These are phyloP conservation scores for Archilochus colubris DNA, from an alignment of 2,113 vertebrate genomes.

Conservation along the genomic window DNA sequence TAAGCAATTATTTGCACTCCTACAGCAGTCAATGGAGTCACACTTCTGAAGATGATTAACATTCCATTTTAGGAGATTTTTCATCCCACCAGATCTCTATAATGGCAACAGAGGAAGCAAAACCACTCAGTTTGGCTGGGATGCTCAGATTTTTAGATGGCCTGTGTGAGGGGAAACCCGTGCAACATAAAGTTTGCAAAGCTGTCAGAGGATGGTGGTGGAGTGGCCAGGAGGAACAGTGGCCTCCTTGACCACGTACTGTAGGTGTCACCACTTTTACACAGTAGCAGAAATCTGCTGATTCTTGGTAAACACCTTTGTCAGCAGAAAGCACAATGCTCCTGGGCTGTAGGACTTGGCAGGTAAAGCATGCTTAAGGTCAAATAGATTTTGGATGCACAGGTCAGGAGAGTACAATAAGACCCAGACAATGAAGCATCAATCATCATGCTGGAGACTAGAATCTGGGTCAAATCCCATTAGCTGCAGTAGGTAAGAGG, in stretches of 20 bases:
- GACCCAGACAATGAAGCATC: slow-evolving; percentile 13
- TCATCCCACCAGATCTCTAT: background rate
- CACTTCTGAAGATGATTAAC: background rate
- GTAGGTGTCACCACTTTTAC: slow-evolving; percentile 26
- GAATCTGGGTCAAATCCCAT: slow-evolving; percentile 44
- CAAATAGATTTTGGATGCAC: slow-evolving; percentile 30
- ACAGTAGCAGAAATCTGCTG: background rate
- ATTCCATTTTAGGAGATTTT: background rate
- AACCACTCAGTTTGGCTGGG: background rate
- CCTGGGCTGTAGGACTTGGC: background rate
- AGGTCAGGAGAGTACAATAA: slow-evolving; percentile 13
- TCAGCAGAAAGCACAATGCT: slow-evolving; percentile 21
- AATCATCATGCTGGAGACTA: slow-evolving; percentile 29
- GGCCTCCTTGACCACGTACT: background rate
- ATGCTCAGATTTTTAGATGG: background rate
- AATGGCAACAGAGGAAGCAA: background rate
- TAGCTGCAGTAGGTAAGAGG: background rate
- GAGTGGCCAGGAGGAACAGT: background rate
- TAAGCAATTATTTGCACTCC: background rate
- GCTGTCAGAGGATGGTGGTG: background rate
- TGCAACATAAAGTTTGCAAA: background rate
- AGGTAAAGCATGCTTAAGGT: background rate
- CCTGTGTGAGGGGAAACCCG: background rate
- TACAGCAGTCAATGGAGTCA: background rate
- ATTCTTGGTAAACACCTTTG: slow-evolving; percentile 3